Evolutionary conservation across 2,888 invertebrate genomes (phyloP).

Genomic region (Erebia ligea): DNA sequence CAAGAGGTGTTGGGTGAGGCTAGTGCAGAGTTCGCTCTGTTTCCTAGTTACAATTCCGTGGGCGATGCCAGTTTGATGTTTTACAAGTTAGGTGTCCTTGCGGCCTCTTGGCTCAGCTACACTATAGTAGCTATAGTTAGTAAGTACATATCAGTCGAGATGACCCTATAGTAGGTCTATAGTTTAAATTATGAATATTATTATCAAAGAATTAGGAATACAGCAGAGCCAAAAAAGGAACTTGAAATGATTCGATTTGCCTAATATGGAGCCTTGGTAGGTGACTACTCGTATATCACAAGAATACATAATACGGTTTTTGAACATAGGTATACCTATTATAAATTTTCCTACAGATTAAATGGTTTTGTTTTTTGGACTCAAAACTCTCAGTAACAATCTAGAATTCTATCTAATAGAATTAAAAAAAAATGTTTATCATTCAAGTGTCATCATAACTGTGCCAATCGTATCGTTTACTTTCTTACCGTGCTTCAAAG

Average conservation of each 20-base stretch:
- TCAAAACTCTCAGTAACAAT: not conserved
- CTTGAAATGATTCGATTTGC: not conserved
- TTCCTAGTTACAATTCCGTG: conserved; percentile 13
- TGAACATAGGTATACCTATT: too few species aligned
- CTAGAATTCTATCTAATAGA: too few species aligned
- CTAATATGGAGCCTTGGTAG: not conserved
- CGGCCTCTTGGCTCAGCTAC: conserved; percentile 36
- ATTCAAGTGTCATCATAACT: not conserved
- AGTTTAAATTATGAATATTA: not conserved
- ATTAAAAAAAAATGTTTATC: too few species aligned
- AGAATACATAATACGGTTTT: conserved; percentile 3
- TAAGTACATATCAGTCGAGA: not conserved
- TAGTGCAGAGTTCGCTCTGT: conserved; percentile 41
- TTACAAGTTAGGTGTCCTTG: conserved; percentile 67
- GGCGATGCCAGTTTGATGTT: conserved; percentile 70
- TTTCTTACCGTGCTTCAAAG: conserved; percentile 58
- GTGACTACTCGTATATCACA: not conserved
- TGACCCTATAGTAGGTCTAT: too few species aligned
- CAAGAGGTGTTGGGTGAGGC: conserved; percentile 61
- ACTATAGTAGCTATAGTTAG: not conserved
- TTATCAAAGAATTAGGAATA: not conserved
- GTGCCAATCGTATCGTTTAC: conserved; percentile 8
- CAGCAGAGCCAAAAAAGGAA: not conserved
- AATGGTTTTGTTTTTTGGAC: not conserved
- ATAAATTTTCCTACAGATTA: not conserved